phyloP scores from a whole-genome alignment of 2,888 invertebrate genomes.

The Ormia ochracea region DNA sequence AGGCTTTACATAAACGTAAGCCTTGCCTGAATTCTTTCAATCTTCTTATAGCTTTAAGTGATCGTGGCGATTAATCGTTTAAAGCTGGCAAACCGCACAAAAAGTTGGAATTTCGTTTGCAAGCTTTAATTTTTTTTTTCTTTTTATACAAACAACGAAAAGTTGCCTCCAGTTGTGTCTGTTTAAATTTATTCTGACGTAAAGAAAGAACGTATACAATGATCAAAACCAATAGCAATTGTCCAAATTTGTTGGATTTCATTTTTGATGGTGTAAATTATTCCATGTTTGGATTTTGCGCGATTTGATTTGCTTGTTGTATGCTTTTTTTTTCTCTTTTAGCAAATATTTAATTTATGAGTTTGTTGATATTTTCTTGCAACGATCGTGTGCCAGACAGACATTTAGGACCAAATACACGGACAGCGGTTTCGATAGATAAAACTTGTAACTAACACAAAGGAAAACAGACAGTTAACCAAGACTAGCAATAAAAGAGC shows the following conservation, averaged over 20 bases:
- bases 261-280: conserved; percentile 54
- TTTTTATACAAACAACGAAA: conserved; percentile 1
- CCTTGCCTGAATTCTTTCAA: conserved; percentile 27
- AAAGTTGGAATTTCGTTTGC: background rate
- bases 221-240: conserved; percentile 43
- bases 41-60: conserved; percentile 56
- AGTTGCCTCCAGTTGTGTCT: conserved; percentile 27
- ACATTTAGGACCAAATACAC: background rate
- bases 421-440: too few relatives aligned
- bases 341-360: conserved; percentile 74
- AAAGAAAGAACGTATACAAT: too few relatives aligned
- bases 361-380: conserved; percentile 71
- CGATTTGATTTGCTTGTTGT: conserved; percentile 45
- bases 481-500: conserved; percentile 26
- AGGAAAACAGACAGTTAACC: conserved; percentile 16
- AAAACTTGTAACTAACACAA: background rate
- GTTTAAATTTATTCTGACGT: background rate
- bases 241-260: conserved; percentile 49
- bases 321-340: conserved; percentile 56
- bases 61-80: conserved; percentile 73
- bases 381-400: conserved; percentile 68
- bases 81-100: conserved; percentile 45
- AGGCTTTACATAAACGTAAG: background rate
- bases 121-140: conserved; percentile 11
- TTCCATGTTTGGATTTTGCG: conserved; percentile 48